phyloP scores from a whole-genome alignment of 2,797 vertebrate genomes.

The Falco naumanni region DNA sequence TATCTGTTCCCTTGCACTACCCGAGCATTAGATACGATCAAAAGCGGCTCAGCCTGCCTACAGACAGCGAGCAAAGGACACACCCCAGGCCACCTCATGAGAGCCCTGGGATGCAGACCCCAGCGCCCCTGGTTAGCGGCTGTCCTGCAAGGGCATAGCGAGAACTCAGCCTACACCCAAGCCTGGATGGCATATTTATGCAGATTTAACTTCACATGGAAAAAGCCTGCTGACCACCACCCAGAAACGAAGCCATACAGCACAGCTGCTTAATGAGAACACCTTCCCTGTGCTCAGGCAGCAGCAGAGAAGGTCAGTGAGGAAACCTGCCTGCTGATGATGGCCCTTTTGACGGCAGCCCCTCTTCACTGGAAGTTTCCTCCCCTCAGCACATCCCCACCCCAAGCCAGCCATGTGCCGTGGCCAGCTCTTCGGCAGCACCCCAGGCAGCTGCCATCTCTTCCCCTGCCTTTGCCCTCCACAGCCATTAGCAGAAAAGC shows the following conservation, averaged over 20 bases:
- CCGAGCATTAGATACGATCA: too few species aligned
- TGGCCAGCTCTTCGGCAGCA: accelerated
- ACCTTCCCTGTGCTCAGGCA: neutral
- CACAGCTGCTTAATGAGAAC: neutral
- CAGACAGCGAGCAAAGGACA: too few species aligned
- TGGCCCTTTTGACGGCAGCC: accelerated
- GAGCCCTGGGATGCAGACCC: neutral
- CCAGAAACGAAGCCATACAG: accelerated
- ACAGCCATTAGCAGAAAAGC: accelerated
- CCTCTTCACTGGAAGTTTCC: neutral
- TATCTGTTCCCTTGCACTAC: too few species aligned
- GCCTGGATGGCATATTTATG: neutral
- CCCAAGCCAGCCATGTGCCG: neutral
- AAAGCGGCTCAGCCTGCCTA: too few species aligned
- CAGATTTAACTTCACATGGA: neutral
- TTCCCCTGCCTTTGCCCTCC: neutral
- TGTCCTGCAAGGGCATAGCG: neutral
- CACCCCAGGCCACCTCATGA: accelerated
- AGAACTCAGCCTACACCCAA: neutral
- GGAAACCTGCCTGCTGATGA: neutral
- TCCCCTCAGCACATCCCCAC: neutral
- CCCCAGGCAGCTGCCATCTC: accelerated
- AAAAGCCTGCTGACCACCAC: neutral
- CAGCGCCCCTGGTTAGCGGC: accelerated
- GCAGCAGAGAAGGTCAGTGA: neutral